Conservation (phyloP, 2,113 vertebrate species). For the Gymnarchus niloticus region DNA sequence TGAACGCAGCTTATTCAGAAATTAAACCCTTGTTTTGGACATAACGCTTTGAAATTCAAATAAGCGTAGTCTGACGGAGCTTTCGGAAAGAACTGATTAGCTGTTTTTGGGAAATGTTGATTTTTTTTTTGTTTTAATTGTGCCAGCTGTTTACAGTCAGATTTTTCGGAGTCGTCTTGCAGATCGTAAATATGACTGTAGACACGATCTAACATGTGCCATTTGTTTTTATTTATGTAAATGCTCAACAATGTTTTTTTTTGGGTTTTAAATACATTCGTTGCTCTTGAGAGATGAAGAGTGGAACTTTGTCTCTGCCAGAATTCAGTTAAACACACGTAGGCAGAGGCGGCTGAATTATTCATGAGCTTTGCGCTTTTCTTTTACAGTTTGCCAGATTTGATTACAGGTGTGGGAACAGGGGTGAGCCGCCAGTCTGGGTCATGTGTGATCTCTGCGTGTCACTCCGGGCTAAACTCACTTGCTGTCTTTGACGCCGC, state of each 20-base stretch:
- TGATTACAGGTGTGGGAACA: constrained; percentile 28
- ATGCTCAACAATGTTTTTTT: not conserved
- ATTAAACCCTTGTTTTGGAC: not conserved
- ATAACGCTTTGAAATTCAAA: not conserved
- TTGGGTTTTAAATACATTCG: not conserved
- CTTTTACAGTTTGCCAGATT: constrained; percentile 19
- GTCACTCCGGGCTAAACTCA: constrained; percentile 27
- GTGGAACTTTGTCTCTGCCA: not conserved
- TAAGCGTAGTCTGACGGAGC: not conserved
- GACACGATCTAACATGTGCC: not conserved
- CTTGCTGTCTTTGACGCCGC: not conserved
- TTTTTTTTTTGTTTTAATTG: not conserved
- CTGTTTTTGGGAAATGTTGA: not conserved
- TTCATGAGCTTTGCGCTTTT: constrained; percentile 17
- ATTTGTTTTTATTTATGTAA: not conserved
- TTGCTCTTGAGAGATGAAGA: not conserved
- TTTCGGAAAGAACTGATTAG: not conserved
- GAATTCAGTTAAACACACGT: not conserved
- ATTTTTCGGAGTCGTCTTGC: not conserved
- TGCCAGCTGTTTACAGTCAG: not conserved
- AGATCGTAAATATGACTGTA: constrained; percentile 1
- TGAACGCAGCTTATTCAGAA: not conserved
- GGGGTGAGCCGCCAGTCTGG: not conserved
- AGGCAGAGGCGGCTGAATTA: not conserved
- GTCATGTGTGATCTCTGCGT: constrained; percentile 16